These are phyloP conservation scores for Oophaga pumilio DNA, from an alignment of 2,113 vertebrate genomes.

Conservation along the genomic window DNA sequence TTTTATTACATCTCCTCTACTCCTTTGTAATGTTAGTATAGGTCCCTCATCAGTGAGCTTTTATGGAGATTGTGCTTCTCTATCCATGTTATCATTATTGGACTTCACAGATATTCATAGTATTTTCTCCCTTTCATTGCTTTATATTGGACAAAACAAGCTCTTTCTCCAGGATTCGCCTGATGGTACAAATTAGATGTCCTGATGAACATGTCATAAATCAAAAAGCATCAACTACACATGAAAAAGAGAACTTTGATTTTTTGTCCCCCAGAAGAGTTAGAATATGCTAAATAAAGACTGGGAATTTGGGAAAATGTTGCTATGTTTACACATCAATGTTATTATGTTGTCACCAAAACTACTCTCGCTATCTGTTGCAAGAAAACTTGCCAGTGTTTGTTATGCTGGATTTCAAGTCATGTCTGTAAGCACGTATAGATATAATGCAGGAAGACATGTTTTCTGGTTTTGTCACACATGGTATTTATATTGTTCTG, in stretches of 20 bases:
- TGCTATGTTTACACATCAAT: conserved; percentile 37
- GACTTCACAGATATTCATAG: neutral
- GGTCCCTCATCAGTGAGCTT: no score
- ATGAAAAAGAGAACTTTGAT: conserved; percentile 13
- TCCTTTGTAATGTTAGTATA: no score
- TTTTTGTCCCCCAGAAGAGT: conserved; percentile 13
- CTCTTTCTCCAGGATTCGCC: neutral
- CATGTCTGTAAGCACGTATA: neutral
- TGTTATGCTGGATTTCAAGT: neutral
- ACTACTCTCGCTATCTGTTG: neutral
- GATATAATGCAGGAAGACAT: neutral
- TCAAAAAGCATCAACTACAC: neutral
- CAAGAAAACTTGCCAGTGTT: neutral
- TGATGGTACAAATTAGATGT: conserved; percentile 32
- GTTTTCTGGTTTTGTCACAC: neutral
- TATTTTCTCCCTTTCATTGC: neutral
- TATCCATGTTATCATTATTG: neutral
- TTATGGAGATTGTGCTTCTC: neutral
- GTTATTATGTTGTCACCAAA: conserved; percentile 26
- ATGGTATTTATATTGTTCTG: neutral
- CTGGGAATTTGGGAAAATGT: conserved; percentile 29
- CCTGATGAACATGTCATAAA: neutral
- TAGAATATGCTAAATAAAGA: conserved; percentile 37
- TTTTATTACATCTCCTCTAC: no score
- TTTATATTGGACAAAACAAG: neutral